Conservation (phyloP, 2,797 vertebrate genomes). For the Poecilia velifera region DNA sequence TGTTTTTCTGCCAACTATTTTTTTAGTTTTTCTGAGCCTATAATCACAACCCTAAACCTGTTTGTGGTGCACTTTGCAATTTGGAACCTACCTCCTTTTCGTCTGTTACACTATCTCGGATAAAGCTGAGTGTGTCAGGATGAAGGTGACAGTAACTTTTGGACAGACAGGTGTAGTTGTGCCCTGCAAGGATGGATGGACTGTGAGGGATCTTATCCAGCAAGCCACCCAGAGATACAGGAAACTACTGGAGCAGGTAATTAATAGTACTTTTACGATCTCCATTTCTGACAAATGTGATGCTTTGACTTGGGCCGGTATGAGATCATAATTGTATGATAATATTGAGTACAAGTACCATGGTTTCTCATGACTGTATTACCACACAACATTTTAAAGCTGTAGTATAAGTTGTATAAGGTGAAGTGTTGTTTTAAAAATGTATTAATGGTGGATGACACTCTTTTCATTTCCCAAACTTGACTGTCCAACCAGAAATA, state of each 20-base stretch:
- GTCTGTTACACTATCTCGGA: conserved; percentile 30
- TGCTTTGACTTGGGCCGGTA: neutral
- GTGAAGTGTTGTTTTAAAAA: neutral
- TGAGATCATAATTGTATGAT: neutral
- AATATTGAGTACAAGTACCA: neutral
- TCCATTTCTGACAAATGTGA: neutral
- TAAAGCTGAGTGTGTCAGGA: conserved; percentile 57
- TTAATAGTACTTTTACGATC: neutral
- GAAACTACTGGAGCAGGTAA: conserved; percentile 92
- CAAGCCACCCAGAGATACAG: conserved; percentile 95
- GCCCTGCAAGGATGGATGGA: conserved; percentile 92
- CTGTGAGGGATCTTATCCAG: conserved; percentile 90
- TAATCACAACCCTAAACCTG: conserved; percentile 2
- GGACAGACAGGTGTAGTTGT: conserved; percentile 93
- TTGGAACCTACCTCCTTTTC: conserved; percentile 14
- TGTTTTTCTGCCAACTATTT: neutral
- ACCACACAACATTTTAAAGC: neutral
- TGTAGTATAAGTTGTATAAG: neutral
- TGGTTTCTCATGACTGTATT: neutral
- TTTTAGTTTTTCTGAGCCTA: neutral
- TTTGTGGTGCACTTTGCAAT: neutral
- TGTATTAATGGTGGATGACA: neutral
- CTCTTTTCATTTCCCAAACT: neutral
- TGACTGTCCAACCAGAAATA: neutral
- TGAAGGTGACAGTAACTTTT: conserved; percentile 97